A percentile compares a stretch with the other conserved stretches of the same genome.
phyloP scores from a whole-genome alignment of 1,140 invertebrate genomes.

The Lasioglossum albipes region DNA sequence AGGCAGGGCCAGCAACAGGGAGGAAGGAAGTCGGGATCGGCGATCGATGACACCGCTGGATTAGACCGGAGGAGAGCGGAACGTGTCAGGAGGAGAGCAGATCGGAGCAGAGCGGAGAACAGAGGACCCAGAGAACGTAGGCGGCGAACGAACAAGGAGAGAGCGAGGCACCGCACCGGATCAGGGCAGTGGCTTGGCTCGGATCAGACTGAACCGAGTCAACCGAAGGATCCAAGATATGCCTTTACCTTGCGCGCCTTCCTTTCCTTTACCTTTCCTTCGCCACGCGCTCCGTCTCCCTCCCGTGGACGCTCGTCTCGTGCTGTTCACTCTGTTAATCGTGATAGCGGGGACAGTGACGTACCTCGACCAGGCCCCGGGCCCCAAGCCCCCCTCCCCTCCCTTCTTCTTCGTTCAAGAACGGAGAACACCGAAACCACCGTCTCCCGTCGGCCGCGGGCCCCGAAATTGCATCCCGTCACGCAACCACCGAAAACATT shows the following conservation, averaged over 20 bases:
- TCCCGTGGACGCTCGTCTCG: slow-evolving; percentile 49
- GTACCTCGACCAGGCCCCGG: slow-evolving; percentile 28
- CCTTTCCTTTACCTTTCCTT: slow-evolving; percentile 44
- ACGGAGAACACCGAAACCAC: too few relatives aligned
- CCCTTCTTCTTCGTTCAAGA: too few relatives aligned
- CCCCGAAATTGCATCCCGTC: slow-evolving; percentile 21
- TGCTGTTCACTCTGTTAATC: slow-evolving; percentile 66
- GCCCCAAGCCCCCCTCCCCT: too few relatives aligned
- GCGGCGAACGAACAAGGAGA: slow-evolving; percentile 18
- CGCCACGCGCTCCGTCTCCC: slow-evolving; percentile 36
- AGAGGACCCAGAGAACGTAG: not conserved
- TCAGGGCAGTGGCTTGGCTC: slow-evolving; percentile 69
- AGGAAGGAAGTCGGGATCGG: slow-evolving; percentile 43
- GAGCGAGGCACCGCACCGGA: slow-evolving; percentile 27
- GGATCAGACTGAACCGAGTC: slow-evolving; percentile 73
- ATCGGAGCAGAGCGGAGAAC: not conserved
- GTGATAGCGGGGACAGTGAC: slow-evolving; percentile 68
- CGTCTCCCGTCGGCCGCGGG: too few relatives aligned
- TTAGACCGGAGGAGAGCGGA: slow-evolving; percentile 11
- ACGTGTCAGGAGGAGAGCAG: slow-evolving; percentile 14
- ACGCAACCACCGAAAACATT: slow-evolving; percentile 28
- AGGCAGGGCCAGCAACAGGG: slow-evolving; percentile 16
- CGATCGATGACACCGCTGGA: slow-evolving; percentile 42
- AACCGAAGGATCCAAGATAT: slow-evolving; percentile 70
- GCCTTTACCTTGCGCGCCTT: slow-evolving; percentile 66